These are phyloP conservation scores for Zophobas morio DNA, from an alignment of 1,140 invertebrate genomes.

Conservation along the genomic window DNA sequence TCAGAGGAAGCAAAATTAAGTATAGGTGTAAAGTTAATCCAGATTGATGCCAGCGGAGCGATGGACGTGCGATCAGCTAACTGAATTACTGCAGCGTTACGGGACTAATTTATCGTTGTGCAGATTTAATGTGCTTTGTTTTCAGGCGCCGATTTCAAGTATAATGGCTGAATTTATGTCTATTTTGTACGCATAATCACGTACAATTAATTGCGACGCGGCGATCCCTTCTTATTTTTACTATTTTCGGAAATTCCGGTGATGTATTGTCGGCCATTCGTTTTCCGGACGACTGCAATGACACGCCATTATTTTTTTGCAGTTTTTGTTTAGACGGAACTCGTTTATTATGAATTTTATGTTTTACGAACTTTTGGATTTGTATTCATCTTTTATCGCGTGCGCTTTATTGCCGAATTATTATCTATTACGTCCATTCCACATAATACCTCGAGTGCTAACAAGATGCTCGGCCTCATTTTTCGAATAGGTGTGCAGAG, in stretches of 20 bases:
- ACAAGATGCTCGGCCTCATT: constrained; percentile 4
- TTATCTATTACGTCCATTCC: constrained; percentile 16
- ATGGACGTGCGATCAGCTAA: constrained; percentile 61
- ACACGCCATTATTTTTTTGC: constrained; percentile 27
- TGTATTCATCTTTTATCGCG: constrained; percentile 25
- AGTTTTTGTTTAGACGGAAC: constrained; percentile 22
- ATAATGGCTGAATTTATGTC: constrained; percentile 55
- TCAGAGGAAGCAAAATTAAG: constrained; percentile 49
- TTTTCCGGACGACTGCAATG: constrained; percentile 19
- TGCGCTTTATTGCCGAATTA: constrained; percentile 24
- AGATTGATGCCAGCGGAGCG: constrained; percentile 58
- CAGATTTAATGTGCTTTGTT: constrained; percentile 60
- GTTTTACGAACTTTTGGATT: constrained; percentile 36
- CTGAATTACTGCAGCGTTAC: constrained; percentile 61
- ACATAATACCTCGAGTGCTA: not conserved
- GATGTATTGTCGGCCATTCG: constrained; percentile 15
- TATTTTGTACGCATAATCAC: constrained; percentile 54
- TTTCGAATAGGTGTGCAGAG: constrained; percentile 1
- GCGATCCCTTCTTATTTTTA: constrained; percentile 50
- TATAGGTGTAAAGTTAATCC: constrained; percentile 60
- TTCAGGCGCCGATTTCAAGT: constrained; percentile 54
- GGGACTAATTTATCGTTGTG: constrained; percentile 58
- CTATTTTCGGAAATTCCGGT: constrained; percentile 41
- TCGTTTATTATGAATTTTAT: constrained; percentile 36
- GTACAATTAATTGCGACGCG: constrained; percentile 51